Base-by-base conservation (phyloP, 2,113 vertebrate species). In the Ictalurus furcatus region DNA sequence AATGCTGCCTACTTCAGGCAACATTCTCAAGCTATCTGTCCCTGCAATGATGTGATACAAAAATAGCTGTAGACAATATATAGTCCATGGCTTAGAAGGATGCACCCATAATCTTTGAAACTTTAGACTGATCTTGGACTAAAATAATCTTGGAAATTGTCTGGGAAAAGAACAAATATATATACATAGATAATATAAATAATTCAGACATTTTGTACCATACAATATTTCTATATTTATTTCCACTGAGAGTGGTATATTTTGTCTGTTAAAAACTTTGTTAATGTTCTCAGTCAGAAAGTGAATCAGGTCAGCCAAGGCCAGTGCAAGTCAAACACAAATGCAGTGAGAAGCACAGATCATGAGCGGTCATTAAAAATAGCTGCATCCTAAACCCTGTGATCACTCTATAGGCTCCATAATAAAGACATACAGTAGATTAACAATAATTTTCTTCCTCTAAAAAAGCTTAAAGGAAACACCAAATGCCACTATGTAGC, bases 1-100 rank as follows among this genome's bases (percentile, higher is more conserved):
- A 40, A 37, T 34, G 81, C 58, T 61, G n/a, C 40, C 58, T 84
- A 21, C 81, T 44, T 40, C 56, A 63, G 30, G 81, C 81, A 37
- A n/a, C 6, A 14, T 79, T 79, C 76, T 52, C 76, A 79, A 63
- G 58, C 81, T 40, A 37, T 84, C 58, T 40, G 81, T 84, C 23
- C 58, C 81, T 61, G 56, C 34, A 63, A 40, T 28, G 34, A 84
- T 19, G 16, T 59, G 56, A 59, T 83, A 59, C 56, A 34, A 83
- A 61, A 83, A 61, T 83, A 83, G 56, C 56, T 37, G 81, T 19
- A 83, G 30, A 83, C 34, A 61, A 61, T 23, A 9, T 56, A 83
- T 40, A 37, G 56, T 59, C 56, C 54, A 40, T 83, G 81, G 21
- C 9, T 61, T 61, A 83, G 17, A 23, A 59, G 8, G 56, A 37